phyloP scores from a whole-genome alignment of 1,140 invertebrate species.

The Popillia japonica region DNA sequence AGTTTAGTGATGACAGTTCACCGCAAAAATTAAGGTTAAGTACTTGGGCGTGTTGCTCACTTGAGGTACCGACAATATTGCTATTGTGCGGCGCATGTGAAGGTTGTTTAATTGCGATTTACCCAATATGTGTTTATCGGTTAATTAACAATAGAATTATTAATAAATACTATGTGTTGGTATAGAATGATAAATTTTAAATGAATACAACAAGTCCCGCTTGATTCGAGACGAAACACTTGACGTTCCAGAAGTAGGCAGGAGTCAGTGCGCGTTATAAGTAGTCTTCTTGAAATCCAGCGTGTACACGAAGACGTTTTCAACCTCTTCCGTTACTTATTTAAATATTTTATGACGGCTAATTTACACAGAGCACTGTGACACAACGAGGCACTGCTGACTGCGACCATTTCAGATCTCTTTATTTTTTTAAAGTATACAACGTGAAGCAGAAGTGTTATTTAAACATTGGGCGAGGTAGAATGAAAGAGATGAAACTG shows the following conservation, averaged over 20 bases:
- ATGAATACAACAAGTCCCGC: no score
- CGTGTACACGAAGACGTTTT: neutral
- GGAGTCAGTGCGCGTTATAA: neutral
- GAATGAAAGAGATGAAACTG: neutral
- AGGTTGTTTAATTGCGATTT: no score
- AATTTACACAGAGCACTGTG: neutral
- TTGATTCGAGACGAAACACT: neutral
- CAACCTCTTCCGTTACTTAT: neutral
- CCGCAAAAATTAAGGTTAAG: no score
- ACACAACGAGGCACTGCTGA: neutral
- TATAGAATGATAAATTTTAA: no score
- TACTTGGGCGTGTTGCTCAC: no score
- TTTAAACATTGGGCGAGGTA: neutral
- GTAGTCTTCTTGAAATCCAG: neutral
- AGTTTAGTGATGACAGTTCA: no score
- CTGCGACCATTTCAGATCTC: neutral
- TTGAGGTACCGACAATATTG: no score
- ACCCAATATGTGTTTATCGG: no score
- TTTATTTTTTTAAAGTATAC: no score
- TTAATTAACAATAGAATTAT: no score
- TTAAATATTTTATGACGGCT: slow-evolving; percentile 7
- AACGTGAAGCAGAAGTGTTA: neutral
- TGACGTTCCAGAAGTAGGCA: neutral
- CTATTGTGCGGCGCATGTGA: no score
- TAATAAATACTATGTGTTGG: no score